Conservation (phyloP, 2,113 vertebrate genomes). For the Xenopus laevis region DNA sequence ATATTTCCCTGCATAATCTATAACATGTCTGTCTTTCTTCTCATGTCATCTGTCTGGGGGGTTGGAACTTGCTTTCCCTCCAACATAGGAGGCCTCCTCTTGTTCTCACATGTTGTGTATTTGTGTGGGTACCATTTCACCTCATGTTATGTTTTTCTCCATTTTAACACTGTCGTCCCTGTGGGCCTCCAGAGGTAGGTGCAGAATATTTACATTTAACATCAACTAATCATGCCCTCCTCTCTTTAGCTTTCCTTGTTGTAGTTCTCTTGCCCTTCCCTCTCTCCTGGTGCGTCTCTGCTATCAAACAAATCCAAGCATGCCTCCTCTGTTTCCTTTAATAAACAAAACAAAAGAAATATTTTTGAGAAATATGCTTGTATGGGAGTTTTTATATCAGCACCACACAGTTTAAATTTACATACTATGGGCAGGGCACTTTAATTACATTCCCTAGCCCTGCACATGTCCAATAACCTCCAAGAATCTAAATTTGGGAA, state of each 20-base stretch:
- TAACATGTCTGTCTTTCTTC: constrained; percentile 1
- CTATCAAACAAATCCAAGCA: neutral
- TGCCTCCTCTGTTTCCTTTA: constrained; percentile 17
- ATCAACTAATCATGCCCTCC: constrained; percentile 26
- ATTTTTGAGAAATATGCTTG: too few relatives aligned
- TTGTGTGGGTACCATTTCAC: constrained; percentile 82
- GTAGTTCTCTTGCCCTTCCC: constrained; percentile 5
- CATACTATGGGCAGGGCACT: too few relatives aligned
- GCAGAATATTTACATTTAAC: constrained; percentile 33
- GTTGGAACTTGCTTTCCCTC: neutral
- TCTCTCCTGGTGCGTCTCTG: neutral
- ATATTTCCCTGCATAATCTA: neutral
- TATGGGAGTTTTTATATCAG: too few relatives aligned
- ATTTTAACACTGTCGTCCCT: constrained; percentile 90
- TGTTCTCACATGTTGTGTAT: constrained; percentile 60
- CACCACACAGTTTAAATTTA: too few relatives aligned
- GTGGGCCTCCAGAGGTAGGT: constrained; percentile 90
- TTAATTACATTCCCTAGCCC: too few relatives aligned
- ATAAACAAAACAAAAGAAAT: neutral
- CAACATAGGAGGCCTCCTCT: constrained; percentile 40
- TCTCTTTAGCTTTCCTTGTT: constrained; percentile 10
- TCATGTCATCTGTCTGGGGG: constrained; percentile 22
- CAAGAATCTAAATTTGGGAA: too few relatives aligned
- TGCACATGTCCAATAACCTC: too few relatives aligned
- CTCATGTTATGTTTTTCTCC: constrained; percentile 87